phyloP scores from a whole-genome alignment of 2,888 invertebrate species.

The Hololepta plana region DNA sequence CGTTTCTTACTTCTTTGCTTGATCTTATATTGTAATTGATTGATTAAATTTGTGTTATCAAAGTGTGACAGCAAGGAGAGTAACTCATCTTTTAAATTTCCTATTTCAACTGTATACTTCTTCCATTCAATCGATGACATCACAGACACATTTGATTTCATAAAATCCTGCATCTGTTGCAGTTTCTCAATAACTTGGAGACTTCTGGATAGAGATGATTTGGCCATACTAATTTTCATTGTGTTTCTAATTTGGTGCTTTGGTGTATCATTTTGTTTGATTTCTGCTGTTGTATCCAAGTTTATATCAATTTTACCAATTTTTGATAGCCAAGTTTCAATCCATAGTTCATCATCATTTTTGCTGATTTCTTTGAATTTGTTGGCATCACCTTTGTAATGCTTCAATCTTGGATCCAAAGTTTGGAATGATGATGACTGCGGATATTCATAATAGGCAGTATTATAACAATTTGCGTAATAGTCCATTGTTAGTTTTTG shows the following conservation, averaged over 20 bases:
- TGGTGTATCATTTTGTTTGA: constrained; percentile 6
- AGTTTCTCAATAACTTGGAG: constrained; percentile 22
- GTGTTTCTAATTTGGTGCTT: constrained; percentile 7
- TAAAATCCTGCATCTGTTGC: constrained; percentile 23
- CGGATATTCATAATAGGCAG: too few species aligned
- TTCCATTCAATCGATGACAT: constrained; percentile 38
- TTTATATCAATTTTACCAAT: constrained; percentile 19
- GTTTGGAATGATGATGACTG: constrained; percentile 5
- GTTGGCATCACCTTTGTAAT: too few species aligned
- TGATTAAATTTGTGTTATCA: constrained; percentile 27
- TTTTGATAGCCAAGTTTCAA: constrained; percentile 24
- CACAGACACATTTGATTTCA: constrained; percentile 27
- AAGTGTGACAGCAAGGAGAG: constrained; percentile 23
- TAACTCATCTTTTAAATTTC: constrained; percentile 30
- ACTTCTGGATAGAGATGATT: constrained; percentile 18
- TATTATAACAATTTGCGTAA: constrained; percentile 3
- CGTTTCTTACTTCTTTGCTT: constrained; percentile 29
- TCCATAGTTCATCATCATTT: constrained; percentile 21
- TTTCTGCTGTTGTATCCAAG: constrained; percentile 14
- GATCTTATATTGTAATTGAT: constrained; percentile 26
- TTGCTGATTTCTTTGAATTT: too few species aligned
- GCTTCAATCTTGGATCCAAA: constrained; percentile 11
- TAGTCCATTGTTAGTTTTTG: constrained; percentile 8
- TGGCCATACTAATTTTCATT: constrained; percentile 23
- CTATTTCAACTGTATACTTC: constrained; percentile 29